Evolutionary conservation across 1,140 invertebrate genomes (phyloP).

Genomic region (Bombyx mori): DNA sequence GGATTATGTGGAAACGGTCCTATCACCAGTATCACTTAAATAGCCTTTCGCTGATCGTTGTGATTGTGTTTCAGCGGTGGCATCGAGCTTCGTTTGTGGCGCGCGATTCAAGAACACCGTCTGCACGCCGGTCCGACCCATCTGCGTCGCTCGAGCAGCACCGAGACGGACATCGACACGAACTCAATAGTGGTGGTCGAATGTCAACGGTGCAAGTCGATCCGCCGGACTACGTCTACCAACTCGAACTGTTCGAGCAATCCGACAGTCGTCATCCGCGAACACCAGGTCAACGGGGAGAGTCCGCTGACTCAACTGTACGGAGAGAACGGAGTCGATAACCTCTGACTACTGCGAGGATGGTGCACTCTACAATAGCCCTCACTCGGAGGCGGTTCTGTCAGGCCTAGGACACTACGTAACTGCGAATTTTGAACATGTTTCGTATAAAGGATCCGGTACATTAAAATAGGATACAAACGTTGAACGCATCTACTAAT

Average conservation of each 20-base stretch:
- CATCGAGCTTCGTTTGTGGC: constrained; percentile 71
- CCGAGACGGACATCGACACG: constrained; percentile 59
- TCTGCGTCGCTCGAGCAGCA: constrained; percentile 46
- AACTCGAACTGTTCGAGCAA: constrained; percentile 40
- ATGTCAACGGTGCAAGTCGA: constrained; percentile 46
- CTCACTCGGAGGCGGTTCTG: constrained; percentile 5
- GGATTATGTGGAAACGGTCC: constrained; percentile 7
- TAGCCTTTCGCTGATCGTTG: no score
- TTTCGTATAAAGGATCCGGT: no score
- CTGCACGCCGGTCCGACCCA: constrained; percentile 25
- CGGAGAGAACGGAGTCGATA: constrained; percentile 39
- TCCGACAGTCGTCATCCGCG: constrained; percentile 48
- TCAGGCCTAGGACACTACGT: no score
- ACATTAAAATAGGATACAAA: no score
- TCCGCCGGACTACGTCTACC: constrained; percentile 25
- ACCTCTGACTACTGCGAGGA: constrained; percentile 63
- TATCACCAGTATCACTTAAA: no score
- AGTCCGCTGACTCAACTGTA: constrained; percentile 36
- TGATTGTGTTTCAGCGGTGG: constrained; percentile 39
- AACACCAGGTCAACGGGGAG: constrained; percentile 41
- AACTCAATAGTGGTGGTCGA: constrained; percentile 61
- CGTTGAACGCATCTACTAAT: no score
- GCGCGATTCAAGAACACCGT: constrained; percentile 67
- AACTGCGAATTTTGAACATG: no score
- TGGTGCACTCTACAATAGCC: constrained; percentile 67